Percentiles rank a stretch among this genome's conserved stretches.
Evolutionary conservation across 2,113 vertebrate genomes (phyloP).

Genomic region (Rhynchomys soricoides): DNA sequence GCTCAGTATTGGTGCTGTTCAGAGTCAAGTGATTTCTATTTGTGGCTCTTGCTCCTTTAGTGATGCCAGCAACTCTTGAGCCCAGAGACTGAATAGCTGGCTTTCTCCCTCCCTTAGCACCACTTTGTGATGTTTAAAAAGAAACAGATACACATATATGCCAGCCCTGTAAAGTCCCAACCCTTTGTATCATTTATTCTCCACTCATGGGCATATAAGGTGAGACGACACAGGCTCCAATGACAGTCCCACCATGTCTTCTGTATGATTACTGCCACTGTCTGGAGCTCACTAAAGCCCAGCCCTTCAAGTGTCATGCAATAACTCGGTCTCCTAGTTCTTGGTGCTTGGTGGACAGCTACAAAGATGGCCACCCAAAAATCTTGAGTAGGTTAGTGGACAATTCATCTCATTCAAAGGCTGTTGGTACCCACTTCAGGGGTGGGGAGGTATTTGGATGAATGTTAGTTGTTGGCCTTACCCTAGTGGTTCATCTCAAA

Average conservation of each 20-base stretch:
- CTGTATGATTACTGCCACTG: too few relatives aligned
- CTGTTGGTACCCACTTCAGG: rapidly evolving
- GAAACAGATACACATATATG: background rate
- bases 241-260: background rate
- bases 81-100: background rate
- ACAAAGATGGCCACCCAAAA: background rate
- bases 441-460: background rate
- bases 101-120: background rate
- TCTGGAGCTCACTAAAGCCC: background rate
- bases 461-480: background rate
- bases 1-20: background rate
- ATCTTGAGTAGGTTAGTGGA: background rate
- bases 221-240: background rate
- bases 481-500: conserved; percentile 19
- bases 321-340: background rate
- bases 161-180: background rate
- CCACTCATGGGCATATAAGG: background rate
- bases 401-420: background rate
- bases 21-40: background rate
- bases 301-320: background rate
- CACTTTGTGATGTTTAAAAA: background rate
- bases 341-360: background rate
- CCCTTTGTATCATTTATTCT: background rate
- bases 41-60: background rate
- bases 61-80: background rate